Percentiles rank a stretch among this genome's conserved stretches.
phyloP scores from a whole-genome alignment of 2,797 vertebrate genomes.

The Artibeus lituratus region DNA sequence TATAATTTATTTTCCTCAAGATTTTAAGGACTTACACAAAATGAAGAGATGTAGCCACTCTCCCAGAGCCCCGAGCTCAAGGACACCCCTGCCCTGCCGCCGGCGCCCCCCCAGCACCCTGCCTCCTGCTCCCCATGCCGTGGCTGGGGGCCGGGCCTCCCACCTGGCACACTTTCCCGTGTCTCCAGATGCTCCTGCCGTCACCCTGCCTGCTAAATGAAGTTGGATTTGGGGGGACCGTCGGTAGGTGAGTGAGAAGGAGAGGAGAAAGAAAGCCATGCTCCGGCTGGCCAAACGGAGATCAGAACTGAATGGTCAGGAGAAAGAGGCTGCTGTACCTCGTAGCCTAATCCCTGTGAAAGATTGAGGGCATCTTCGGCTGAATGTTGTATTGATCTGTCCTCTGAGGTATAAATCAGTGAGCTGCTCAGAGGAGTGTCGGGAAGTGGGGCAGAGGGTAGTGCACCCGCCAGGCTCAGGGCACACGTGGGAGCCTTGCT shows the following conservation, averaged over 20 bases:
- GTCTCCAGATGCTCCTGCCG: neutral
- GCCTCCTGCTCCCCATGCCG: fast-evolving
- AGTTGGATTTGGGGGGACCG: constrained; percentile 43
- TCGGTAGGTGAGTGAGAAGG: neutral
- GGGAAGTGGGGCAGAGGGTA: neutral
- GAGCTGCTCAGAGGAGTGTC: neutral
- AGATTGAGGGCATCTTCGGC: constrained; percentile 78
- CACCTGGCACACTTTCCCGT: fast-evolving
- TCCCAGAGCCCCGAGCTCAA: neutral
- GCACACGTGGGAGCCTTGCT: fast-evolving
- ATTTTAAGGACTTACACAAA: neutral
- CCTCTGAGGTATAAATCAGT: constrained; percentile 72
- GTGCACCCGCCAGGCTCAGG: fast-evolving
- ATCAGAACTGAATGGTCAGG: constrained; percentile 65
- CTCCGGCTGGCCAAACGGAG: constrained; percentile 72
- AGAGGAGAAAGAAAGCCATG: neutral
- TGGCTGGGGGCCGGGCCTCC: neutral
- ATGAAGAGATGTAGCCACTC: fast-evolving
- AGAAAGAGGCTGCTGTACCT: constrained; percentile 59
- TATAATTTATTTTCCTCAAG: neutral
- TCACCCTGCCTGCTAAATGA: neutral
- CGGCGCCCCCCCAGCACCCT: neutral
- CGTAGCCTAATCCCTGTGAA: constrained; percentile 71
- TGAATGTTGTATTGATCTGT: constrained; percentile 71
- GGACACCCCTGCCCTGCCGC: neutral